Percentiles rank a stretch among this genome's conserved stretches.
phyloP scores from a whole-genome alignment of 2,797 vertebrate genomes.

The Limosa lapponica region DNA sequence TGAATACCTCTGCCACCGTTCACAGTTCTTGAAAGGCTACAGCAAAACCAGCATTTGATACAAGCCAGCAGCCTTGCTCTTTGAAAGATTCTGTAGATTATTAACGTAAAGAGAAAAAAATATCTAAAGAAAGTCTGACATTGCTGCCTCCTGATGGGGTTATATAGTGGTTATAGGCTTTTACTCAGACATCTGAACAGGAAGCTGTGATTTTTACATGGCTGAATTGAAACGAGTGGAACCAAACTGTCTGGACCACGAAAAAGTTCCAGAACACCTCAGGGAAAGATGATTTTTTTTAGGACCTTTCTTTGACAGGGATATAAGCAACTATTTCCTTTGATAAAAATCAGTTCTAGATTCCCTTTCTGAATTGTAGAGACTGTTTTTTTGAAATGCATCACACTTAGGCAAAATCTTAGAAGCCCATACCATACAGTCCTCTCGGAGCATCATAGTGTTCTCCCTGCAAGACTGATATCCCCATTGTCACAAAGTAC shows the following conservation, averaged over 20 bases:
- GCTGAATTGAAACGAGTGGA: neutral
- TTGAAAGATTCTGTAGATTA: neutral
- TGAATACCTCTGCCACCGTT: neutral
- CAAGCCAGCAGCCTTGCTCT: neutral
- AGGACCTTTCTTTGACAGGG: neutral
- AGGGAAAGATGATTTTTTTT: neutral
- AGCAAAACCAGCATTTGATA: neutral
- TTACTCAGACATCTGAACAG: neutral
- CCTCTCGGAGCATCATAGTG: neutral
- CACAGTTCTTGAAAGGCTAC: neutral
- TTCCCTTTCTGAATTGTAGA: neutral
- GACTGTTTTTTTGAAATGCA: neutral
- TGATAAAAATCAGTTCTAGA: neutral
- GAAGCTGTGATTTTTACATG: neutral
- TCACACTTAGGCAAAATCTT: neutral
- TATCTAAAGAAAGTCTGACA: neutral
- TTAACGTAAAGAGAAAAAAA: neutral
- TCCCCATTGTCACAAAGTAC: neutral
- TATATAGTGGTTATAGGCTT: neutral
- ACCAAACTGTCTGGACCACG: neutral
- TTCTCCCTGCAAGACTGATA: neutral
- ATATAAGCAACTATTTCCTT: neutral
- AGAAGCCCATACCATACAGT: neutral
- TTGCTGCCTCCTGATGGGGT: neutral
- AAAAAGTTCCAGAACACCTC: accelerated